Percentiles rank a stretch among this genome's conserved stretches.
Conservation (phyloP, 1,140 invertebrate species). For the Reticulitermes speratus region DNA sequence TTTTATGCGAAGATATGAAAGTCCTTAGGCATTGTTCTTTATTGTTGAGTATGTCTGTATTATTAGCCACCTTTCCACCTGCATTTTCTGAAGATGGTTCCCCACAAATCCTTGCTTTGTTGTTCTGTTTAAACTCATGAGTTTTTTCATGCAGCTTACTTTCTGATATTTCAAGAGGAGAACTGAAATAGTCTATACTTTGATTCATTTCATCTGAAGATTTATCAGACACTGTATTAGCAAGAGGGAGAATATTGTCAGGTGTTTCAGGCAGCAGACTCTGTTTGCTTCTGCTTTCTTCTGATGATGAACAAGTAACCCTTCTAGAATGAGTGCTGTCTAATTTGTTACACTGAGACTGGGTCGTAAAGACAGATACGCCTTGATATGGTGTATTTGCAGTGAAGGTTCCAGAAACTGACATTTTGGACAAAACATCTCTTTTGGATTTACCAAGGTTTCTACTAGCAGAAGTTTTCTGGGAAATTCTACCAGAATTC, state of each 20-base stretch:
- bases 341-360: neutral
- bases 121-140: neutral
- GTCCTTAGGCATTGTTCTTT: neutral
- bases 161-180: neutral
- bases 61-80: neutral
- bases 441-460: neutral
- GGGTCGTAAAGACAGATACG: neutral
- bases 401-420: neutral
- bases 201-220: neutral
- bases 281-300: neutral
- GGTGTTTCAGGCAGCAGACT: neutral
- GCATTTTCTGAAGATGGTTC: neutral
- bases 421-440: neutral
- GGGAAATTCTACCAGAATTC: neutral
- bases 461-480: too few species aligned
- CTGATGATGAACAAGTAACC: neutral
- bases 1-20: neutral
- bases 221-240: neutral
- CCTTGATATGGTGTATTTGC: neutral
- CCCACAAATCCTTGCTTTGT: neutral
- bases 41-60: neutral
- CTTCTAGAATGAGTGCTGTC: neutral
- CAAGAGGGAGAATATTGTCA: neutral
- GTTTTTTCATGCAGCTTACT: constrained; percentile 16
- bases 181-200: neutral